phyloP scores from a whole-genome alignment of 64 coral and sea anemone genomes.

The Actinia tenebrosa region DNA sequence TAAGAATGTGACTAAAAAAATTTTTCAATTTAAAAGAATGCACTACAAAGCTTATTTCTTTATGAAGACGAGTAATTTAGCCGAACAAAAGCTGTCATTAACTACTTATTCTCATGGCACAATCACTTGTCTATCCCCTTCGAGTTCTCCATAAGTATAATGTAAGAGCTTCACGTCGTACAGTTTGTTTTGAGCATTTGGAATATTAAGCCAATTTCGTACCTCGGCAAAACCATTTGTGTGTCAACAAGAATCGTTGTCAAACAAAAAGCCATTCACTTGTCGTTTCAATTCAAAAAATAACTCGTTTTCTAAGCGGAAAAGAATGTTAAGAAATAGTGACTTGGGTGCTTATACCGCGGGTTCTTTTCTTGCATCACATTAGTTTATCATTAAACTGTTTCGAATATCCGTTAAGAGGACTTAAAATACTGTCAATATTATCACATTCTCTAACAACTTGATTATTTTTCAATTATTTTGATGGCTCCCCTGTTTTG shows the following conservation, averaged over 20 bases:
- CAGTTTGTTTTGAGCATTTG: not conserved
- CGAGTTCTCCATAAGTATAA: not conserved
- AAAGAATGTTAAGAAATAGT: not conserved
- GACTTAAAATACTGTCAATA: not conserved
- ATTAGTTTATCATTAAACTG: not conserved
- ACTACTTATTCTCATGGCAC: not conserved
- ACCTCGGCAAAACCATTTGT: not conserved
- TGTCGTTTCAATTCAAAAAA: not conserved
- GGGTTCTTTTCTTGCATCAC: not conserved
- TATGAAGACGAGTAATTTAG: not conserved
- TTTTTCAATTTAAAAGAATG: not conserved
- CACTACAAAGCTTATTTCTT: not conserved
- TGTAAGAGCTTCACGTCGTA: not conserved
- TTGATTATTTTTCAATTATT: not conserved
- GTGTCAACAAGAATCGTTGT: not conserved
- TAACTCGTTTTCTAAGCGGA: not conserved
- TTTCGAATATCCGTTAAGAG: slow-evolving; percentile 10
- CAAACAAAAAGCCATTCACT: not conserved
- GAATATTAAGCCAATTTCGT: not conserved
- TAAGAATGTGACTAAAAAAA: not conserved
- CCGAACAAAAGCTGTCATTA: not conserved
- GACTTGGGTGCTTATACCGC: not conserved
- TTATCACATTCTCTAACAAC: slow-evolving; percentile 1
- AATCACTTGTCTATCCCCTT: not conserved
- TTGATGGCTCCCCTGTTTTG: not conserved